phyloP scores from a whole-genome alignment of 2,888 invertebrate genomes.

The Ganaspis brasiliensis region DNA sequence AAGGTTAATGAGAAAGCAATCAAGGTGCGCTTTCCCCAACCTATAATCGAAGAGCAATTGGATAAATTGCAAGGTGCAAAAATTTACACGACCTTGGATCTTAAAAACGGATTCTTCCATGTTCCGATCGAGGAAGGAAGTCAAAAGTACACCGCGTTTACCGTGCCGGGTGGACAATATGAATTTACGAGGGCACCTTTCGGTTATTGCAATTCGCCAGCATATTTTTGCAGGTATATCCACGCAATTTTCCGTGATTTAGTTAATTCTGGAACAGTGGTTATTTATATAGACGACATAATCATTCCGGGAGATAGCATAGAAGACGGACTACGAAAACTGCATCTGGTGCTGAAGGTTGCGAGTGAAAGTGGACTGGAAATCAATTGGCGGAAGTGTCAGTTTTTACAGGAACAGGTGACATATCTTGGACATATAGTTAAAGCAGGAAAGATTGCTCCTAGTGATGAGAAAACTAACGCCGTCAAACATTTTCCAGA shows the following conservation, averaged over 20 bases:
- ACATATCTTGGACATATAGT: conserved; percentile 57
- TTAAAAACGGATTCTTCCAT: too few relatives aligned
- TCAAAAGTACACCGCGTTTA: neutral
- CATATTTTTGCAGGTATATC: conserved; percentile 44
- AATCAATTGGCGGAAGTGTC: conserved; percentile 63
- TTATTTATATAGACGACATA: conserved; percentile 51
- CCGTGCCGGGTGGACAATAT: too few relatives aligned
- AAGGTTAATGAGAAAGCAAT: neutral
- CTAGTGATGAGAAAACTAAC: conserved; percentile 51
- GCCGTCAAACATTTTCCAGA: conserved; percentile 55
- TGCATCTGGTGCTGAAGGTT: conserved; percentile 50
- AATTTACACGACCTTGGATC: conserved; percentile 36
- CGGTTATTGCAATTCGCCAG: too few relatives aligned
- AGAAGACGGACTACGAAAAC: conserved; percentile 40
- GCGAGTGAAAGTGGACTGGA: conserved; percentile 54
- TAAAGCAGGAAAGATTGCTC: conserved; percentile 45
- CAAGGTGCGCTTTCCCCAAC: conserved; percentile 25
- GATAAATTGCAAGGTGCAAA: conserved; percentile 30
- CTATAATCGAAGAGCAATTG: conserved; percentile 49
- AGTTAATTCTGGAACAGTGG: neutral
- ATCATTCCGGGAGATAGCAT: conserved; percentile 44
- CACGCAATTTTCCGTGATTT: conserved; percentile 39
- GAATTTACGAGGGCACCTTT: too few relatives aligned
- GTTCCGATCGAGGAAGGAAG: conserved; percentile 38
- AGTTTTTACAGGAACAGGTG: conserved; percentile 49